Conservation (phyloP, 2,113 vertebrate species). For the Clupea harengus region DNA sequence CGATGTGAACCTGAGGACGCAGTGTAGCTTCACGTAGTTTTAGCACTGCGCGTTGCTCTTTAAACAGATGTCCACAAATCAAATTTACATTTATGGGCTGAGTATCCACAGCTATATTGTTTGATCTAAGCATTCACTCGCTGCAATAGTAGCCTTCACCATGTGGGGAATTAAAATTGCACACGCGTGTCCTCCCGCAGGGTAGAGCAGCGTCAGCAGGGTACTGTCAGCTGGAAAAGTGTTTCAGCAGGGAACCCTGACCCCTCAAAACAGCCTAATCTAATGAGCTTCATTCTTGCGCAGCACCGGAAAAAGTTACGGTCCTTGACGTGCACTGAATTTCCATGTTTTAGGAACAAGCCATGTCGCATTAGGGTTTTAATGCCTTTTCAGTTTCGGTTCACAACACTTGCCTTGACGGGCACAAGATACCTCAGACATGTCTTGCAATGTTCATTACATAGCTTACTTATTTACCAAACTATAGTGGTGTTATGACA, state of each 20-base stretch:
- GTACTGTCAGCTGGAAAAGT: background rate
- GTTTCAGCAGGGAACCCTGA: background rate
- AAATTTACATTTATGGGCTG: background rate
- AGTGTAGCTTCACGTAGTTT: background rate
- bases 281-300: background rate
- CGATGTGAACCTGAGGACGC: background rate
- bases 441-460: too few species aligned
- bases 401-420: background rate
- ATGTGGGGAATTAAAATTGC: background rate
- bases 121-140: background rate
- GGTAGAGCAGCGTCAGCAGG: background rate
- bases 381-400: background rate
- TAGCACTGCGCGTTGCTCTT: background rate
- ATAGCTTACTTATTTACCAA: too few species aligned
- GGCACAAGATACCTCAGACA: background rate
- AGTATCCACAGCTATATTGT: background rate
- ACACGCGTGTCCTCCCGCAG: background rate
- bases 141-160: background rate
- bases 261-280: background rate
- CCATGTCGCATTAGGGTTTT: background rate
- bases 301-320: background rate
- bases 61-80: background rate
- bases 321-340: background rate
- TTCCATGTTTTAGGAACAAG: background rate
- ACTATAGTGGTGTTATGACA: too few species aligned